A percentile compares a stretch with the other conserved stretches of the same genome.
These are phyloP conservation scores for Xiphophorus hellerii DNA, from an alignment of 2,113 vertebrate species.

Conservation along the genomic window DNA sequence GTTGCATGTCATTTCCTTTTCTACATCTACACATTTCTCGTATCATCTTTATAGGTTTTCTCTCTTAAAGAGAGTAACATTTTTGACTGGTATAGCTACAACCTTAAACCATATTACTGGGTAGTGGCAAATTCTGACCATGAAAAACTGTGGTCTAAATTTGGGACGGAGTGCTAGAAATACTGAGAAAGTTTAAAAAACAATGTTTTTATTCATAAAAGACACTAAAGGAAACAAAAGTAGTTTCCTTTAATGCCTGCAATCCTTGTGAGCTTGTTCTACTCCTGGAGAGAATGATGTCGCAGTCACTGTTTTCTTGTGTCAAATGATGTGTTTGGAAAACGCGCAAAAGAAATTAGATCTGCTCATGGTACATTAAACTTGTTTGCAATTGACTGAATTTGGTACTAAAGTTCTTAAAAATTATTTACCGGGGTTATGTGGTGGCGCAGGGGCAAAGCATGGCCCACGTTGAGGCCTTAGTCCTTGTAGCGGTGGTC, in stretches of 20 bases:
- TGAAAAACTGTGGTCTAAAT: neutral
- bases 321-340: neutral
- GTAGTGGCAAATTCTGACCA: neutral
- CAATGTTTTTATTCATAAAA: no score
- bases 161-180: neutral
- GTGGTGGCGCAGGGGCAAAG: no score
- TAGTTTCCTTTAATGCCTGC: no score
- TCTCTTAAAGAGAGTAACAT: neutral
- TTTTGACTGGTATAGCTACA: neutral
- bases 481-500: no score
- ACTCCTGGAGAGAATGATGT: neutral
- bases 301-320: neutral
- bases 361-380: neutral
- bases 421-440: neutral
- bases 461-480: no score
- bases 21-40: neutral
- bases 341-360: no score
- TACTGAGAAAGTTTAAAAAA: neutral
- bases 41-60: neutral
- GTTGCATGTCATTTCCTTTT: slow-evolving; percentile 8
- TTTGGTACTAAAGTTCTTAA: neutral
- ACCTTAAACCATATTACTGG: no score
- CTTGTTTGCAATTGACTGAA: neutral
- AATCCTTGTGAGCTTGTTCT: no score
- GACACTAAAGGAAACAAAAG: no score